Evolutionary conservation across 2,113 vertebrate species (phyloP), one percentile per base, ranked within the genome.

Genomic region (Lophius piscatorius): DNA sequence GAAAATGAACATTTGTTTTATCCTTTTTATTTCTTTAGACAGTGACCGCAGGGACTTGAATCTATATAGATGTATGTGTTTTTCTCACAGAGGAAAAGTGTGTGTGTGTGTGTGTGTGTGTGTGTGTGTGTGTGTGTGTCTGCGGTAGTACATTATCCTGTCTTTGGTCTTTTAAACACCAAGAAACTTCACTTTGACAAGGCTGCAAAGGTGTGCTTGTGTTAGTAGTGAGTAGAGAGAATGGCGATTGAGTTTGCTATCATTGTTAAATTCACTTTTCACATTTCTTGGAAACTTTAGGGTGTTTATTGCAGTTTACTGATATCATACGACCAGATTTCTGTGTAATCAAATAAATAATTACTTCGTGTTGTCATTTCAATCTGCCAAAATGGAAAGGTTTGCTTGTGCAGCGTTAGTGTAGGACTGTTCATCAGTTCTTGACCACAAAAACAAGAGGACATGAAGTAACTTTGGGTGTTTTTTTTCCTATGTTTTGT

Each of bases 161-260:
- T n/a, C n/a, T n/a, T n/a, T n/a, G n/a, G n/a, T n/a, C n/a, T n/a
- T n/a, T n/a, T n/a, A n/a, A n/a, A n/a, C n/a, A n/a, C n/a, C n/a
- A n/a, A n/a, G 79, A 63, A 67, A 6, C 44, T 82, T 87, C 79
- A 60, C 66, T 73, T 81, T 86, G 81, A 80, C 4, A 2, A 21
- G 41, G 24, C 20, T 29, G 29, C 45, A 45, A 5, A 70, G 44
- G 56, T 23, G 5, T 18, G 18, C 5, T 3, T 34, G 44, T 29
- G n/a, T 26, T 31, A 10, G 26, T 33, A 2, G n/a, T 13, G 13
- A 57, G 21, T n/a, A n/a, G n/a, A n/a, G n/a, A n/a, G n/a, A n/a
- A n/a, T n/a, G n/a, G n/a, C n/a, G n/a, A n/a, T n/a, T n/a, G n/a
- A n/a, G n/a, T n/a, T n/a, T n/a, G n/a, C n/a, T n/a, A n/a, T n/a